These are phyloP conservation scores for Camponotus vicinus DNA, from an alignment of 1,140 invertebrate genomes.

Conservation along the genomic window DNA sequence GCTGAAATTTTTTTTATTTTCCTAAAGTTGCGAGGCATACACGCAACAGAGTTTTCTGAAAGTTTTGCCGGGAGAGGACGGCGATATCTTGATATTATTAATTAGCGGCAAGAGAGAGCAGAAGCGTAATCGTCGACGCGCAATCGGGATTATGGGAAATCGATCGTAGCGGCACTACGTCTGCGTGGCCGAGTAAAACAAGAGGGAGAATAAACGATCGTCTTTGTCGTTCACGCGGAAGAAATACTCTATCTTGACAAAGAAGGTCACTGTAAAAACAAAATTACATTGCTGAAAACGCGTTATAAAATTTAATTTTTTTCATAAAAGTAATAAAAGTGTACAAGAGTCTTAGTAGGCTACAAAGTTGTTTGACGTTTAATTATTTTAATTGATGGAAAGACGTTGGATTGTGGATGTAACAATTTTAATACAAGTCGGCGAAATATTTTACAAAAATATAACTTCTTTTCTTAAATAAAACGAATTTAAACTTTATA, in stretches of 20 bases:
- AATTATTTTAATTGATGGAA: not conserved
- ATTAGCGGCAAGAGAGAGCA: slow-evolving; percentile 15
- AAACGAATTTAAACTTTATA: not conserved
- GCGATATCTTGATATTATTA: not conserved
- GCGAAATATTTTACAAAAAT: not conserved
- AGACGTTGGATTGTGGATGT: too few species aligned
- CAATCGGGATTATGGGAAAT: slow-evolving; percentile 54
- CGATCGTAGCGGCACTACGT: slow-evolving; percentile 19
- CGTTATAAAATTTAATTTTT: not conserved
- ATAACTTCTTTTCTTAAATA: not conserved
- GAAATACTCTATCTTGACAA: not conserved
- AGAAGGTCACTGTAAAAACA: slow-evolving; percentile 3
- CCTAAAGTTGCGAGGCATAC: not conserved
- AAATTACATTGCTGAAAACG: not conserved
- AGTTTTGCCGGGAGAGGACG: not conserved
- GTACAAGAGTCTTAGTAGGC: not conserved
- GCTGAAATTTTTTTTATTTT: slow-evolving; percentile 3
- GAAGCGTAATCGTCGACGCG: slow-evolving; percentile 46
- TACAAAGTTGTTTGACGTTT: not conserved
- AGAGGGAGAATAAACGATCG: slow-evolving; percentile 12
- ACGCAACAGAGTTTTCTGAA: not conserved
- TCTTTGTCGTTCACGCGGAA: not conserved
- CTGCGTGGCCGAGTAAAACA: slow-evolving; percentile 42
- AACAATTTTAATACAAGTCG: not conserved
- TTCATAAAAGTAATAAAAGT: not conserved